These are phyloP conservation scores for Acanthoscelides obtectus DNA, from an alignment of 2,888 invertebrate species.

Conservation along the genomic window DNA sequence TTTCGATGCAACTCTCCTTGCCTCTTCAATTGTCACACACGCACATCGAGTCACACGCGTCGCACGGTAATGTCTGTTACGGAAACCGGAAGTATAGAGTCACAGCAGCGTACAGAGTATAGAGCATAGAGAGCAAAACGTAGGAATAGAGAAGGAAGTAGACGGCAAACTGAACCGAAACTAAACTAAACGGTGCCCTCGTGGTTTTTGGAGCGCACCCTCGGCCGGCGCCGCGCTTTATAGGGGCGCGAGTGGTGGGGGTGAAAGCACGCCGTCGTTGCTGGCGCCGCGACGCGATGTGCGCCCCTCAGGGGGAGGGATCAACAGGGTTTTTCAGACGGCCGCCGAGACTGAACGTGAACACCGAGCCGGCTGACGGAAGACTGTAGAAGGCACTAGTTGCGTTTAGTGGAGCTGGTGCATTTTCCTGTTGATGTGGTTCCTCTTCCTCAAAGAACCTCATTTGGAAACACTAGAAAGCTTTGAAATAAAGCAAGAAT, in stretches of 20 bases:
- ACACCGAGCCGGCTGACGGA: background rate
- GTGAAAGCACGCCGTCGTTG: conserved; percentile 12
- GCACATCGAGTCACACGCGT: conserved; percentile 4
- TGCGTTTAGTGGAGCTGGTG: background rate
- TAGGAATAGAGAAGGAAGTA: conserved; percentile 43
- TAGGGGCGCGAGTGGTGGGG: conserved; percentile 34
- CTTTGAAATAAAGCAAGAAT: no score
- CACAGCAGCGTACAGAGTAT: conserved; percentile 9
- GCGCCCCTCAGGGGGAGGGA: conserved; percentile 9
- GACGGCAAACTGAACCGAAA: conserved; percentile 47
- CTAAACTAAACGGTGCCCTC: conserved; percentile 54
- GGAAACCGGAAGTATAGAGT: background rate
- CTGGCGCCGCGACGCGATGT: conserved; percentile 25
- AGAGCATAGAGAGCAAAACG: conserved; percentile 22
- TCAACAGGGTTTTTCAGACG: conserved; percentile 6
- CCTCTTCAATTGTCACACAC: conserved; percentile 11
- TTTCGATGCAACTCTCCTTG: background rate
- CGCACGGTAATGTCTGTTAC: background rate
- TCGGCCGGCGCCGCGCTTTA: conserved; percentile 48
- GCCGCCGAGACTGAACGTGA: background rate
- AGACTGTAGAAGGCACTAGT: background rate
- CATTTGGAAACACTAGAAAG: no score
- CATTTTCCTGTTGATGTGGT: no score
- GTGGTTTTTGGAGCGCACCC: conserved; percentile 52
- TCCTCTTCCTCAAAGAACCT: no score